Evolutionary conservation across 2,797 vertebrate species (phyloP), one percentile per base, ranked within the genome.

Genomic region (Miichthys miiuy): DNA sequence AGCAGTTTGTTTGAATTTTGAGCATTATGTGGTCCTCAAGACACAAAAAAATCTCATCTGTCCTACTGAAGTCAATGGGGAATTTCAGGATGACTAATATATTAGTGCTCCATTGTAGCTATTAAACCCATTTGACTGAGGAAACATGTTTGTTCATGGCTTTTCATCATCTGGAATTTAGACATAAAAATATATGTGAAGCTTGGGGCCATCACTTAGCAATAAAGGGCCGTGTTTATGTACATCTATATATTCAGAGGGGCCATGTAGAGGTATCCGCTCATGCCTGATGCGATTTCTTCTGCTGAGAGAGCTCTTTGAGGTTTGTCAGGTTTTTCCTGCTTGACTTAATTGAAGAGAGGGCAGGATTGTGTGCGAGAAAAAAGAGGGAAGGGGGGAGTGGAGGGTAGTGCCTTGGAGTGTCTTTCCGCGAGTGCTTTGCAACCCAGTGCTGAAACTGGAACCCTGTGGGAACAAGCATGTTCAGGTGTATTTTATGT

Each of bases 401-500:
- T 17, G 14, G 44, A 57, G 75, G 69, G 67, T 56, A 72, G 78
- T 75, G 87, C 68, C 78, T 89, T 75, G 69, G 81, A 87, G 84
- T 88, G 87, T 94, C 93, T 94, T 92, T 94, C 80, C 81, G 91
- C 91, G 88, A 93, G 91, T 87, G 83, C 92, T 90, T 87, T 91
- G 87, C 92, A 83, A 88, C 90, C 84, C 87, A 80, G 84, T 72
- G 79, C 87, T 95, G 95, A 94, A 96, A 96, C 90, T 80, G 81
- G 94, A 96, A 82, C 91, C 92, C 89, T 95, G 95, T 96, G 95
- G 94, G 95, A 96, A 96, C 90, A 76, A 86, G 72, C 84, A 78
- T 90, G 74, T 86, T 91, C 93, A 94, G 94, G 94, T 95, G 93
- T 83, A 89, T 85, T 82, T 90, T 79, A 85, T 89, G 82, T 77